Evolutionary conservation across 2,113 vertebrate genomes (phyloP).

Genomic region (Entomyzon cyanotis): DNA sequence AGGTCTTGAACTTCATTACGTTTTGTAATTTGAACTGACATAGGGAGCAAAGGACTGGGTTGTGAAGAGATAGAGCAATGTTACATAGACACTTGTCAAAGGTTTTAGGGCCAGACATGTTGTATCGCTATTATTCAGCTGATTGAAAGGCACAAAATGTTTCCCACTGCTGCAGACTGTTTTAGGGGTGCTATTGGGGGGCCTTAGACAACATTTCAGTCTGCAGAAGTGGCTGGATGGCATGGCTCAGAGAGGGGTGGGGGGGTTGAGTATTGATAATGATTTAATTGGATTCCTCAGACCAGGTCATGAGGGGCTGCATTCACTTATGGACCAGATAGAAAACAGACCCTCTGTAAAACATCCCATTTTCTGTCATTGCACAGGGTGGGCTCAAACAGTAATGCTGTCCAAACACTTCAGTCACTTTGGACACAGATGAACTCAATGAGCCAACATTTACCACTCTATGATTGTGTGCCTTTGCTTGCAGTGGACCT

Average conservation of each 20-base stretch:
- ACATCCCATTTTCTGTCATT: background rate
- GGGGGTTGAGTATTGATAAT: background rate
- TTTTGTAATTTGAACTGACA: background rate
- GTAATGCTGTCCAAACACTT: background rate
- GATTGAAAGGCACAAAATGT: background rate
- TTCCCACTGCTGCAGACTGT: background rate
- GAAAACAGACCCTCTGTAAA: accelerated
- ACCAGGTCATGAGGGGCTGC: background rate
- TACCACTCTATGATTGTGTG: accelerated
- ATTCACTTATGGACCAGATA: background rate
- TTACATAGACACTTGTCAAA: background rate
- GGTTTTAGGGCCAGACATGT: background rate
- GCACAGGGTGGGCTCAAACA: background rate
- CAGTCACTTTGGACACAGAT: background rate
- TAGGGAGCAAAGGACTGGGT: background rate
- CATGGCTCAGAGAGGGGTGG: accelerated
- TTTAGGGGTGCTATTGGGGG: background rate
- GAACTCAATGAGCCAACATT: background rate
- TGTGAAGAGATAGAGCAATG: background rate
- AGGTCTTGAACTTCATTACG: background rate
- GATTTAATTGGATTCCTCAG: accelerated
- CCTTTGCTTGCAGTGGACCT: background rate
- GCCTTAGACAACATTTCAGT: background rate
- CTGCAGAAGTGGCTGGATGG: accelerated
- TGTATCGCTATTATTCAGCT: accelerated